phyloP scores from a whole-genome alignment of 2,888 invertebrate genomes.

The Trichopria drosophilae region DNA sequence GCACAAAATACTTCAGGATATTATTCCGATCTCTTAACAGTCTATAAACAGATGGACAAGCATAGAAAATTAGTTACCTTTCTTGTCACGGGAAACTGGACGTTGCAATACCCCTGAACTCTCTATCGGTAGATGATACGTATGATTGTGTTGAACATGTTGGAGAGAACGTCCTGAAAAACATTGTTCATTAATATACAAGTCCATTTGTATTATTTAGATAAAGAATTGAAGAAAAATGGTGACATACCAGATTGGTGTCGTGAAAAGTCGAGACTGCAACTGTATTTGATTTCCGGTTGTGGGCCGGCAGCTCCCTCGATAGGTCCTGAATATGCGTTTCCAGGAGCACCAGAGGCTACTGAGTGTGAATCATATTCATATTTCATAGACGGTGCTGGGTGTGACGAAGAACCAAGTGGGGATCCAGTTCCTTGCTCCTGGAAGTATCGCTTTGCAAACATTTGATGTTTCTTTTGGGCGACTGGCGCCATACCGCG shows the following conservation, averaged over 20 bases:
- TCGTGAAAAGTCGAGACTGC: conserved; percentile 69
- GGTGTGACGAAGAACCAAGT: conserved; percentile 45
- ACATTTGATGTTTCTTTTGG: conserved; percentile 92
- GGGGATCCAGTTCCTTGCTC: conserved; percentile 59
- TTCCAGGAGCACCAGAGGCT: conserved; percentile 55
- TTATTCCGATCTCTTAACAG: no score
- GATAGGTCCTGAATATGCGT: conserved; percentile 57
- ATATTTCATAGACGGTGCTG: no score
- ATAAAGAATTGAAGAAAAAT: no score
- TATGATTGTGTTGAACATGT: conserved; percentile 82
- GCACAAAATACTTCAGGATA: no score
- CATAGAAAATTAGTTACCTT: conserved; percentile 60
- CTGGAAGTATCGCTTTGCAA: conserved; percentile 84
- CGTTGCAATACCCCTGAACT: conserved; percentile 66
- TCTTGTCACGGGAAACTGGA: conserved; percentile 73
- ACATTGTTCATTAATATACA: no score
- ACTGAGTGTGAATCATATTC: no score
- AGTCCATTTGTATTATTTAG: no score
- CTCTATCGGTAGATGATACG: conserved; percentile 78
- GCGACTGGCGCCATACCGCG: conserved; percentile 69
- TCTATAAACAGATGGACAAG: no score
- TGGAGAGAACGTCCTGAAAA: conserved; percentile 61
- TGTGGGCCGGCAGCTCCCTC: conserved; percentile 62
- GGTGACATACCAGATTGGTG: conserved; percentile 53
- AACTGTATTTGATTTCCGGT: conserved; percentile 70